These are phyloP conservation scores for Volucella bombylans DNA, from an alignment of 2,888 invertebrate genomes.

Conservation along the genomic window DNA sequence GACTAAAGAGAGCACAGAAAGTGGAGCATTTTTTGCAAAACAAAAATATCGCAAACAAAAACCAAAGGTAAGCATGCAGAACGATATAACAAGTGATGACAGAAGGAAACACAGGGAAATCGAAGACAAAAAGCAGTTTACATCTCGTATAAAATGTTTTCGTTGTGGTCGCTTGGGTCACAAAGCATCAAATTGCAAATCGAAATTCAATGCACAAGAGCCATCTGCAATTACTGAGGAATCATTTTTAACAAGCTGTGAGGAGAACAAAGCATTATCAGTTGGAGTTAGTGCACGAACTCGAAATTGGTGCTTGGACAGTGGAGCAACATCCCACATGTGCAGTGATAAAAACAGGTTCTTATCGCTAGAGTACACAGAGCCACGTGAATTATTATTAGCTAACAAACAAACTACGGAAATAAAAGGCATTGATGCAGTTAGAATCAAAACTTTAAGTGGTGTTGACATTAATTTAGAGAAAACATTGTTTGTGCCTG, in stretches of 20 bases:
- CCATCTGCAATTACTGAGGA: constrained; percentile 10
- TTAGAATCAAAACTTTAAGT: too few species aligned
- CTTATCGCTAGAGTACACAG: background rate
- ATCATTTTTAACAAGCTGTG: constrained; percentile 7
- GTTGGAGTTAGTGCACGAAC: background rate
- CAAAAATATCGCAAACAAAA: background rate
- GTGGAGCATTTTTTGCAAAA: constrained; percentile 13
- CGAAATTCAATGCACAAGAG: background rate
- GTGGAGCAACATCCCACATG: constrained; percentile 53
- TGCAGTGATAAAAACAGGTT: constrained; percentile 40
- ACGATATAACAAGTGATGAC: background rate
- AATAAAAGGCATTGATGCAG: constrained; percentile 42
- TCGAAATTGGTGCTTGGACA: constrained; percentile 42
- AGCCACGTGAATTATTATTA: constrained; percentile 33
- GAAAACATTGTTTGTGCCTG: too few species aligned
- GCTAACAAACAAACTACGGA: constrained; percentile 39
- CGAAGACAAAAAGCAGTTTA: background rate
- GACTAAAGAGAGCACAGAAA: constrained; percentile 24
- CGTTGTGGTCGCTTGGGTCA: background rate
- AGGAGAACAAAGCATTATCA: background rate
- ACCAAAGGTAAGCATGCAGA: background rate
- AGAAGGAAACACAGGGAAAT: background rate
- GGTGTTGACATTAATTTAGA: too few species aligned
- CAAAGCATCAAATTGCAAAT: background rate
- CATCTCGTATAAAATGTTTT: background rate